A percentile compares a stretch with the other conserved stretches of the same genome.
Conservation (phyloP, 2,888 invertebrate species). For the Tromatobia lineatoria region DNA sequence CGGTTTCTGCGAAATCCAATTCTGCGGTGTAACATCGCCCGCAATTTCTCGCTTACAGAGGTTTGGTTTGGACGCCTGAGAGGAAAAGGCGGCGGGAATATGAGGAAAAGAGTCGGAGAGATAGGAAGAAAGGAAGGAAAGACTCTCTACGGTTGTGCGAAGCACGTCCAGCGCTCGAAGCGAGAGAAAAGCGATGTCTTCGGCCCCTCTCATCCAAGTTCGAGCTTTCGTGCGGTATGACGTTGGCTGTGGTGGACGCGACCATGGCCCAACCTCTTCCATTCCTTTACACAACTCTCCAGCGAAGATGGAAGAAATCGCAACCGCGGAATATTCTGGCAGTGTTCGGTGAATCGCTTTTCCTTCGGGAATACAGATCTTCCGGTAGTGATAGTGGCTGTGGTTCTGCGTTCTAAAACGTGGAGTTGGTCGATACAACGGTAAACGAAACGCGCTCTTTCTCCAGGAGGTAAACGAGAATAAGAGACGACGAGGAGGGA, state of each 20-base stretch:
- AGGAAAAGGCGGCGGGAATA: conserved; percentile 12
- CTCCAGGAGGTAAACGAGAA: conserved; percentile 26
- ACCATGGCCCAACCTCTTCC: background rate
- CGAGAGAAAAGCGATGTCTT: conserved; percentile 37
- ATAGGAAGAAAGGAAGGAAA: conserved; percentile 34
- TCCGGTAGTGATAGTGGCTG: conserved; percentile 10
- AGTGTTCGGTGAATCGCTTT: conserved; percentile 34
- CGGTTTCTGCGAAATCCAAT: conserved; percentile 69
- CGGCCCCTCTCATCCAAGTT: background rate
- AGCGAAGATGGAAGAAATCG: conserved; percentile 20
- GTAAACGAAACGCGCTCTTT: conserved; percentile 19
- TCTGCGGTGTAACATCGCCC: conserved; percentile 47
- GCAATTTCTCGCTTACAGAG: conserved; percentile 43
- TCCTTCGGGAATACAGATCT: conserved; percentile 46
- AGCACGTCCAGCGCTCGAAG: conserved; percentile 46
- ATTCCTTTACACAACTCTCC: conserved; percentile 31
- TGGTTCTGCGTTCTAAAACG: conserved; percentile 5
- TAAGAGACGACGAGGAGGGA: conserved; percentile 13
- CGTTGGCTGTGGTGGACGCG: background rate
- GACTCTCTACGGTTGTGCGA: conserved; percentile 44
- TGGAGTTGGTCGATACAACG: conserved; percentile 43
- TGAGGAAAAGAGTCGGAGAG: conserved; percentile 19
- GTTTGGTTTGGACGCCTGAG: conserved; percentile 2
- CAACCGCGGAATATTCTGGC: conserved; percentile 12
- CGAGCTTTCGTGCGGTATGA: conserved; percentile 5